Percentiles rank a stretch among this genome's conserved stretches.
Conservation (phyloP, 2,113 vertebrate genomes). For the Nycticebus coucang region DNA sequence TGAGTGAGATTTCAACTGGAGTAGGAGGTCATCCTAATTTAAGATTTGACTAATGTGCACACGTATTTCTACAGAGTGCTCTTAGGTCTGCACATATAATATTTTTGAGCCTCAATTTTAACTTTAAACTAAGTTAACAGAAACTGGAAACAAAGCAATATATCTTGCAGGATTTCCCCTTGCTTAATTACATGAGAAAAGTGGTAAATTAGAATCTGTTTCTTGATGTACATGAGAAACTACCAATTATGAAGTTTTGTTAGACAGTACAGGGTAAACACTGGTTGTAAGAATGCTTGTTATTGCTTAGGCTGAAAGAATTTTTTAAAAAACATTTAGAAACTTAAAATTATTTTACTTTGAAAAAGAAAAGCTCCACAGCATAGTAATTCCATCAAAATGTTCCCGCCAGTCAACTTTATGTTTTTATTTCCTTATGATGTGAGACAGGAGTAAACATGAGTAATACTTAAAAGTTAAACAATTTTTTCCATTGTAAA, state of each 20-base stretch:
- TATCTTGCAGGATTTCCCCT: not conserved
- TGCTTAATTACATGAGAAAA: not conserved
- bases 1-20: not conserved
- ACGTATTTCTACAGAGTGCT: not conserved
- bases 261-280: not conserved
- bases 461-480: not conserved
- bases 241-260: not conserved
- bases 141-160: not conserved
- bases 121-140: not conserved
- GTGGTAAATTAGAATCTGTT: not conserved
- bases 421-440: not conserved
- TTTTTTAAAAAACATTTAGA: not conserved
- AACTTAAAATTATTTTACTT: not conserved
- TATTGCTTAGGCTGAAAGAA: not conserved
- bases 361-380: not conserved
- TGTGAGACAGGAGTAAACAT: not conserved
- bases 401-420: not conserved
- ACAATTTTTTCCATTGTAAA: not conserved
- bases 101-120: not conserved
- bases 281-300: accelerated
- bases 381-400: not conserved
- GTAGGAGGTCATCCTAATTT: not conserved
- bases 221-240: not conserved
- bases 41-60: not conserved
- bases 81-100: not conserved